phyloP scores from a whole-genome alignment of 2,113 vertebrate genomes.

The Colossoma macropomum region DNA sequence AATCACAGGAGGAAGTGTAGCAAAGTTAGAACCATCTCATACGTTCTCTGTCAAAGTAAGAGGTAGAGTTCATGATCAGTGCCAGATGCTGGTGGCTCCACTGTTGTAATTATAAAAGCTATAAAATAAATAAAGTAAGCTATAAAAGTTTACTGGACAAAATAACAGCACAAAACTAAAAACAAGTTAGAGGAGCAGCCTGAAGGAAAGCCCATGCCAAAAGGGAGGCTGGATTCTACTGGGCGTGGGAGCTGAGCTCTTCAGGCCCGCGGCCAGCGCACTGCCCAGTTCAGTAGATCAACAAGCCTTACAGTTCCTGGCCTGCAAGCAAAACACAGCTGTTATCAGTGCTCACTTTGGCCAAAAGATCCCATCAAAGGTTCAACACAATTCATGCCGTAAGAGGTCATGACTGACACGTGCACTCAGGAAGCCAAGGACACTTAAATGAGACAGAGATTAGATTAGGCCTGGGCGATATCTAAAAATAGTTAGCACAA shows the following conservation, averaged over 20 bases:
- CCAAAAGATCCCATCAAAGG: conserved; percentile 39
- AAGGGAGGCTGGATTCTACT: background rate
- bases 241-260: background rate
- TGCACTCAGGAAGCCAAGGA: background rate
- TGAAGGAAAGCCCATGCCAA: background rate
- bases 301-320: conserved; percentile 1
- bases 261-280: background rate
- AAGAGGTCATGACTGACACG: conserved; percentile 7
- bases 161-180: background rate
- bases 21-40: no score
- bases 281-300: conserved; percentile 11
- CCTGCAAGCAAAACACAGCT: conserved; percentile 43
- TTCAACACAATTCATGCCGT: conserved; percentile 37
- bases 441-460: background rate
- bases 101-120: background rate
- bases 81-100: no score
- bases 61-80: no score
- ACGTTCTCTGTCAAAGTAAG: no score
- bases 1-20: no score
- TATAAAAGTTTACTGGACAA: background rate
- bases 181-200: background rate
- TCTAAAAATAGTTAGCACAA: no score
- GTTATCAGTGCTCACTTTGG: conserved; percentile 28
- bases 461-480: background rate
- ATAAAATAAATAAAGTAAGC: background rate